Evolutionary conservation across 2,797 vertebrate species (phyloP).

Genomic region (Channa striata): DNA sequence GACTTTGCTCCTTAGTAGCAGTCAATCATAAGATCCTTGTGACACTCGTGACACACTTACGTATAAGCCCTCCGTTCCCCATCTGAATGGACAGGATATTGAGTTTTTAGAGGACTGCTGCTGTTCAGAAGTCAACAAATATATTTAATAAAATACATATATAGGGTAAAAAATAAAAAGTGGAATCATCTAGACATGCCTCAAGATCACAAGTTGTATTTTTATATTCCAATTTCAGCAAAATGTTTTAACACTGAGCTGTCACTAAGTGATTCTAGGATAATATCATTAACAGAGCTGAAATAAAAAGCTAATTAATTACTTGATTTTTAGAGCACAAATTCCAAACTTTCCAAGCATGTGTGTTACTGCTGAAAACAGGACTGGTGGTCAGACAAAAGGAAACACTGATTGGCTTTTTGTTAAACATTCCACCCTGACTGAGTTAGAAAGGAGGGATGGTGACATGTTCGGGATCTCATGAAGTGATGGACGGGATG

Average conservation of each 20-base stretch:
- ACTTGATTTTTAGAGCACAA: neutral
- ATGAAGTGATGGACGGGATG: too few relatives aligned
- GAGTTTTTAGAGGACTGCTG: neutral
- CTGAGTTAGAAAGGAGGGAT: too few relatives aligned
- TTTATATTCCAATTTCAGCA: neutral
- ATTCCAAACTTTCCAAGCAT: too few relatives aligned
- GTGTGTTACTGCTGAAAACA: too few relatives aligned
- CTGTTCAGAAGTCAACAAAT: neutral
- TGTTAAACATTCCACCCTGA: too few relatives aligned
- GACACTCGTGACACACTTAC: constrained; percentile 15
- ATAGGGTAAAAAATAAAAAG: neutral
- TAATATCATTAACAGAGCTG: neutral
- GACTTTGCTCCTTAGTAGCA: constrained; percentile 22
- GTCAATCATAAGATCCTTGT: constrained; percentile 25
- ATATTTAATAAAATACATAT: neutral
- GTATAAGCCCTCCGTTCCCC: constrained; percentile 6
- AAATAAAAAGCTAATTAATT: neutral
- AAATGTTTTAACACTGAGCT: neutral
- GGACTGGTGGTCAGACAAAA: too few relatives aligned
- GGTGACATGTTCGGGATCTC: too few relatives aligned
- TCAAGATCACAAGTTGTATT: neutral
- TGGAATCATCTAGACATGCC: neutral
- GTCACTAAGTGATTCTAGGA: neutral
- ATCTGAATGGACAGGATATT: neutral
- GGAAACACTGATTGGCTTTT: too few relatives aligned